Evolutionary conservation across 2,797 vertebrate species (phyloP), one percentile per base, ranked within the genome.

Genomic region (Apogon talboti): DNA sequence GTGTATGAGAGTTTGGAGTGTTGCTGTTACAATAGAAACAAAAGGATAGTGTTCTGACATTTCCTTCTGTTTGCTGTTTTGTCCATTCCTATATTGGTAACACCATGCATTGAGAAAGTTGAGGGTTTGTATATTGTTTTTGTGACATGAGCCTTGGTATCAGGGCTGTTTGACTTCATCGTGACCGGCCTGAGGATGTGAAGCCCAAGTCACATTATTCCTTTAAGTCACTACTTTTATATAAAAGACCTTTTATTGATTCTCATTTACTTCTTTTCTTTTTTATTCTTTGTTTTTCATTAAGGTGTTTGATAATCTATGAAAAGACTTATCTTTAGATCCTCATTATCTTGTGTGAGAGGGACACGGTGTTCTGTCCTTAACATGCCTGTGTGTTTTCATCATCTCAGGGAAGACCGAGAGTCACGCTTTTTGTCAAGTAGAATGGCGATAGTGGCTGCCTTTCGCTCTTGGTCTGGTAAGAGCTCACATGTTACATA

Each of bases 381-480:
- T 56, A 50, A 79, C 28, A 28, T 66, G 7, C 9, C 8, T 72
- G 7, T 79, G 2, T 64, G 28, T 79, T 74, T 76, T 67, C 9
- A 13, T 56, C 45, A 65, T 70, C 11, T 52, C 87, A 99, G 98
- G 89, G 98, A 99, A 77, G 98, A 99, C 91, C 91, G 96, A 93
- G 97, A 99, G 88, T 93, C 97, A 33, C 95, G 97, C 7, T 98
- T 99, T 87, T 89, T 98, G 86, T 97, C 98, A 11, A 99, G 98
- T 88, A 96, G 96, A 89, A 97, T 99, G 96, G 97, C 97, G 48
- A 99, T 99, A 68, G 96, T 99, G 71, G 97, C 98, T 63, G 95
- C 97, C 66, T 98, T 99, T 90, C 95, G 97, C 55, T 99, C 98
- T 15, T 99, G 98, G 98, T 97, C 97, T 83, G 98, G 98, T 99